Conservation (phyloP, 2,888 invertebrate genomes). For the Imbricaverruca yamaguchii region DNA sequence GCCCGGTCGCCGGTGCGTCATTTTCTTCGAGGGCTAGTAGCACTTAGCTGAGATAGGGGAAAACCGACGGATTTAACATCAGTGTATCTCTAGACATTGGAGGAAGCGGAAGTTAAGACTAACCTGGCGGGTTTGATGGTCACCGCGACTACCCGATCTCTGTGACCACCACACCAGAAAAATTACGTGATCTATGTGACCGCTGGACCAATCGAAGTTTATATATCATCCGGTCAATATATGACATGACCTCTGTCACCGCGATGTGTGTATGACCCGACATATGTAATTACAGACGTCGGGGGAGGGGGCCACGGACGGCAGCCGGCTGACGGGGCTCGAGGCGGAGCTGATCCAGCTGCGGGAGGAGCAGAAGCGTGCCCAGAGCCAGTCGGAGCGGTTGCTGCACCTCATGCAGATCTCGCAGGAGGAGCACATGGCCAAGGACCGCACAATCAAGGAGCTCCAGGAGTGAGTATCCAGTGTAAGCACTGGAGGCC, state of each 20-base stretch:
- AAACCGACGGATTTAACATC: too few species aligned
- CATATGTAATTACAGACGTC: conserved; percentile 42
- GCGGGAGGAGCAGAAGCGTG: conserved; percentile 16
- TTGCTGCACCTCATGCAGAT: conserved; percentile 38
- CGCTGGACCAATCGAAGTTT: neutral
- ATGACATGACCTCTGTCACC: neutral
- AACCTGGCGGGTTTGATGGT: too few species aligned
- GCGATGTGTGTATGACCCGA: neutral
- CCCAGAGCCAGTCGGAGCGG: conserved; percentile 37
- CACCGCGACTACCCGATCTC: neutral
- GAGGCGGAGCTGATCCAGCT: conserved; percentile 7
- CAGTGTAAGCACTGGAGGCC: neutral
- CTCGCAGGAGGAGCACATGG: conserved; percentile 39
- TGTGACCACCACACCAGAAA: neutral
- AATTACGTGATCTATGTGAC: neutral
- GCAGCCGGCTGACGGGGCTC: neutral
- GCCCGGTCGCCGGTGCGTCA: too few species aligned
- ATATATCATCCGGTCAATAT: neutral
- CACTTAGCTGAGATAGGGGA: too few species aligned
- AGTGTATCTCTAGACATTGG: too few species aligned
- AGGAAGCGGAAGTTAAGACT: too few species aligned
- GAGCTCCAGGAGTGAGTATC: conserved; percentile 38
- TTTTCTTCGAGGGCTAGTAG: too few species aligned
- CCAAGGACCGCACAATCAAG: conserved; percentile 38
- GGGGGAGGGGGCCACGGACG: conserved; percentile 61